These are phyloP conservation scores for Archegozetes longisetosus DNA, from an alignment of 1,140 invertebrate species.

Conservation along the genomic window DNA sequence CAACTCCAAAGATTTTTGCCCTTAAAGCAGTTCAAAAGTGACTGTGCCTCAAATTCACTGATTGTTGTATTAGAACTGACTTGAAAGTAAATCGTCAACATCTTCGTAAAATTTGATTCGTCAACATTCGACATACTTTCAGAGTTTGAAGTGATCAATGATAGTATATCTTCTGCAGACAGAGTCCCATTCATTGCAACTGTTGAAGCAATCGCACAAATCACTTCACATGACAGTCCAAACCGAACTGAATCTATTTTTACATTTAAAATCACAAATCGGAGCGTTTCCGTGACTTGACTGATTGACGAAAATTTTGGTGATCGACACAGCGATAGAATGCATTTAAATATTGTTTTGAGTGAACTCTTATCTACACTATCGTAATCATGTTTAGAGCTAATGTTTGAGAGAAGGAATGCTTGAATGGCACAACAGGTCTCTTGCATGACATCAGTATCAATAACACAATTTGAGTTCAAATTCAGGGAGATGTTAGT, in stretches of 20 bases:
- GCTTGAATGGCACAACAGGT: conserved; percentile 35
- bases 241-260: neutral
- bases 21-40: conserved; percentile 27
- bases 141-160: neutral
- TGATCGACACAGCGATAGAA: conserved; percentile 46
- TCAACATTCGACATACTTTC: neutral
- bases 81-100: conserved; percentile 11
- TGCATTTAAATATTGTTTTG: conserved; percentile 39
- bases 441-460: conserved; percentile 22
- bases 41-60: neutral
- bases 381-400: conserved; percentile 34
- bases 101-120: neutral
- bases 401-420: conserved; percentile 42
- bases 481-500: conserved; percentile 9
- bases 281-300: conserved; percentile 2
- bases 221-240: conserved; percentile 1
- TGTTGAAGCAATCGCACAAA: neutral
- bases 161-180: neutral
- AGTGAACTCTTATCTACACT: conserved; percentile 5
- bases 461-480: conserved; percentile 9
- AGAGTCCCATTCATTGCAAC: neutral
- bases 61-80: neutral
- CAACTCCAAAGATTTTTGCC: conserved; percentile 48
- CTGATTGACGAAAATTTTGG: neutral
- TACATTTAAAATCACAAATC: conserved; percentile 1